phyloP scores from a whole-genome alignment of 2,113 vertebrate species.

The Noturus placidus region DNA sequence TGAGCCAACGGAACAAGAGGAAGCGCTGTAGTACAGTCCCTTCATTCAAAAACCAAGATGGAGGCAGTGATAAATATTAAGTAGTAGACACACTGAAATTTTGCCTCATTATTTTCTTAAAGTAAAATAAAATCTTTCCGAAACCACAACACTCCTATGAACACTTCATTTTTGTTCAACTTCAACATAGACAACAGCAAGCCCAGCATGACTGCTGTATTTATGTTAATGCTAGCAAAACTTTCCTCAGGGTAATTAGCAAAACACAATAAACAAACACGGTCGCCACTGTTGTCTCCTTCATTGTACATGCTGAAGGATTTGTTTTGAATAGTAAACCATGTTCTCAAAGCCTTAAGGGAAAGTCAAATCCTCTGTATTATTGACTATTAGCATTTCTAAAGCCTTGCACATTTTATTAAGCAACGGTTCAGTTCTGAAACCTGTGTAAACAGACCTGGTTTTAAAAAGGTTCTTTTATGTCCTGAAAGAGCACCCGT shows the following conservation, averaged over 20 bases:
- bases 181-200: not conserved
- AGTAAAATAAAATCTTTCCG: not conserved
- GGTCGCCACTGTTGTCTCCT: not conserved
- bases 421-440: not conserved
- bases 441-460: not conserved
- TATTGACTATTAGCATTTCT: not conserved
- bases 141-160: not conserved
- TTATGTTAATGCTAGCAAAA: conserved; percentile 7
- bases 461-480: not conserved
- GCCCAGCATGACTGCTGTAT: not conserved
- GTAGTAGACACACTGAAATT: not conserved
- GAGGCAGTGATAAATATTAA: not conserved
- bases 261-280: conserved; percentile 6
- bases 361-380: not conserved
- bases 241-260: conserved; percentile 16
- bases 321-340: not conserved
- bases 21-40: not conserved
- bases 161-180: not conserved
- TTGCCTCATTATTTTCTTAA: not conserved
- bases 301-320: not conserved
- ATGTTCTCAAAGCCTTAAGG: not conserved
- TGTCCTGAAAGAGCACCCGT: not conserved
- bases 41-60: not conserved
- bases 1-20: not conserved
- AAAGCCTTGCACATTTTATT: not conserved